Evolutionary conservation across 2,113 vertebrate species (phyloP), one percentile per base, ranked within the genome.

Genomic region (Paramisgurnus dabryanus): DNA sequence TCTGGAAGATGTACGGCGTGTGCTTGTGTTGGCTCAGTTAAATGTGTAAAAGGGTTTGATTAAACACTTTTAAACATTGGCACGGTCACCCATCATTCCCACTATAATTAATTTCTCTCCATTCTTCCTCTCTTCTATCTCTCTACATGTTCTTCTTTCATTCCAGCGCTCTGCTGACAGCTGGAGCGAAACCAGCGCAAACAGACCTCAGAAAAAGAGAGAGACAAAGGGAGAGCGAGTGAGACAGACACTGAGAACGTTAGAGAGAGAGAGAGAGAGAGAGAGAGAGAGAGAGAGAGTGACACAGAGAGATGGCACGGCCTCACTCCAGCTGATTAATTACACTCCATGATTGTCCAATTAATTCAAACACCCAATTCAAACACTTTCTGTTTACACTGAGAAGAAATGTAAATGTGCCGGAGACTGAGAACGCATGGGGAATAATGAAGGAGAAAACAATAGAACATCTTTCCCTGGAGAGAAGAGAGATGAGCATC

Each of bases 261-360:
- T 22, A 22, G 22, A 22, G 22, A 22, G 34, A 72, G 11, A 72
- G 55, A 45, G 43, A 72, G 41, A 15, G 17, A 41, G 34, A 13
- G 39, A 60, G 68, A 9, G 68, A 45, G 43, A 72, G 41, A 15
- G 17, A 41, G 34, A 13, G 39, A 60, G 68, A 9, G 68, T 34
- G 49, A 55, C 47, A 71, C 47, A 55, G 27, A 71, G 68, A 12
- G 57, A 53, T 10, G 71, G 60, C 72, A 63, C 13, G 22, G 43
- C 67, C 47, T 78, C 47, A 50, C 76, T 68, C 70, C 63, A 66
- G 47, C 66, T 82, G 83, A 85, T 85, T 80, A 82, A 85, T 85
- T 80, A 82, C 76, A 82, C 47, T 39, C 74, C 47, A 53, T 76
- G 74, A 76, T 76, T 53, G 74, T 76, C 74, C 61, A 76, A 76